phyloP scores from a whole-genome alignment of 1,140 invertebrate genomes.

The Himalopsyche phryganea region DNA sequence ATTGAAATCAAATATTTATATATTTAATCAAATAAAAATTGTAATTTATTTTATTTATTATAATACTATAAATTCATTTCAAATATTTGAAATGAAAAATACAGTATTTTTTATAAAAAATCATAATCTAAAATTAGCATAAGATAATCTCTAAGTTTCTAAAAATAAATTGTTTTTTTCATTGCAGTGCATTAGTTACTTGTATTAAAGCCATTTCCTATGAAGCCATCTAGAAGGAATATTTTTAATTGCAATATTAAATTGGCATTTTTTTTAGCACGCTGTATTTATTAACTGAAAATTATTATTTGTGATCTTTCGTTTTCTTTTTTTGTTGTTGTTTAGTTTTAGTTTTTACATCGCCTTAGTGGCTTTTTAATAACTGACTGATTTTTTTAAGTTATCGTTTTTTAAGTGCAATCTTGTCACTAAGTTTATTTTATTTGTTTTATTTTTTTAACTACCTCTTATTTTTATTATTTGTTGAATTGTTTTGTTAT shows the following conservation, averaged over 20 bases:
- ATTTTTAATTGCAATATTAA: slow-evolving; percentile 1
- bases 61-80: no score
- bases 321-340: slow-evolving; percentile 14
- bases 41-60: no score
- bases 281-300: slow-evolving; percentile 10
- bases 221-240: background rate
- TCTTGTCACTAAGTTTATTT: slow-evolving; percentile 23
- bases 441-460: slow-evolving; percentile 4
- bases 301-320: slow-evolving; percentile 15
- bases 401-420: slow-evolving; percentile 17
- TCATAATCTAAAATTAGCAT: background rate
- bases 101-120: slow-evolving; percentile 22
- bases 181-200: no score
- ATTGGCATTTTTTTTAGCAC: slow-evolving; percentile 14
- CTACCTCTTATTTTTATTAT: slow-evolving; percentile 34
- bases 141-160: background rate
- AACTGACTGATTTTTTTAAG: slow-evolving; percentile 18
- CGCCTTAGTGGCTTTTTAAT: slow-evolving; percentile 8
- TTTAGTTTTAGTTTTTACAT: slow-evolving; percentile 12
- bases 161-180: background rate
- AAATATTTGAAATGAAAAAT: background rate
- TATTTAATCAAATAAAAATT: no score
- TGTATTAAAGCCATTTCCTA: no score
- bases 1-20: no score
- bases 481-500: slow-evolving; percentile 30